phyloP scores from a whole-genome alignment of 1,140 invertebrate species.

The Apis mellifera region Amel_HAv3.1 CM009937.2:10919001-10919500 shows the following conservation, averaged over 20 bases:
- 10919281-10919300: not conserved
- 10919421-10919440: not conserved
- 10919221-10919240: not conserved
- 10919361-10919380: too few species aligned
- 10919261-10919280: not conserved
- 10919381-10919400: not conserved
- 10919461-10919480: slow-evolving; percentile 24
- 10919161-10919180: slow-evolving; percentile 17
- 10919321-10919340: too few species aligned
- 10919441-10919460: slow-evolving; percentile 11
- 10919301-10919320: too few species aligned
- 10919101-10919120: slow-evolving; percentile 44
- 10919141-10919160: slow-evolving; percentile 20
- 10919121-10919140: slow-evolving; percentile 34
- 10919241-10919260: not conserved
- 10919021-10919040: slow-evolving; percentile 55
- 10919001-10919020: slow-evolving; percentile 40
- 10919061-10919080: slow-evolving; percentile 31
- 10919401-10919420: not conserved
- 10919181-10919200: slow-evolving; percentile 7
- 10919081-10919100: slow-evolving; percentile 37
- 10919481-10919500: not conserved
- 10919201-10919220: not conserved
- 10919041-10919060: slow-evolving; percentile 43
- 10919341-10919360: not conserved